These are phyloP conservation scores for Adelosebastes latens DNA, from an alignment of 2,797 vertebrate genomes.

Conservation along the genomic window DNA sequence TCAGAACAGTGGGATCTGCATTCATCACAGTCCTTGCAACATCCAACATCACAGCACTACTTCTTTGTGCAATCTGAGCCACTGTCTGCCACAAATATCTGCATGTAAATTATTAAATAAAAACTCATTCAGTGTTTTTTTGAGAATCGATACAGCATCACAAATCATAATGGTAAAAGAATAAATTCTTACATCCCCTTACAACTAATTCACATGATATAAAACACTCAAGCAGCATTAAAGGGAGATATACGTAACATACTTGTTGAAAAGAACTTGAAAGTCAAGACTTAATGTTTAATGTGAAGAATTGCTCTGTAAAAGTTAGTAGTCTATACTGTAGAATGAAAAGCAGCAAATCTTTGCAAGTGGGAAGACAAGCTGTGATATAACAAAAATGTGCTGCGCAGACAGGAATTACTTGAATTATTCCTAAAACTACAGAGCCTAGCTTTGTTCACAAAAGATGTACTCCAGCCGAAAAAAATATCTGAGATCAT, in stretches of 20 bases:
- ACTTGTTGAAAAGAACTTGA: background rate
- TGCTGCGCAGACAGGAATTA: constrained; percentile 1
- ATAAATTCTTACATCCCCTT: background rate
- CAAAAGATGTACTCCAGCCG: background rate
- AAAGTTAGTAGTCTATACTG: background rate
- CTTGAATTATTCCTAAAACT: constrained; percentile 11
- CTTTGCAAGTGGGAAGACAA: background rate
- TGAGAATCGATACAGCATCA: background rate
- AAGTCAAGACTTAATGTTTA: background rate
- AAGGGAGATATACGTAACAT: background rate
- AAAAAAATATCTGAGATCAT: constrained; percentile 7
- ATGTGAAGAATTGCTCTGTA: background rate
- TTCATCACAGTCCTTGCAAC: background rate
- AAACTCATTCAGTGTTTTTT: too few species aligned
- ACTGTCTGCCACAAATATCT: background rate
- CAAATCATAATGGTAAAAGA: background rate
- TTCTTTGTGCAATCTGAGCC: background rate
- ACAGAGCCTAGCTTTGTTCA: constrained; percentile 7
- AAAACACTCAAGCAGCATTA: background rate
- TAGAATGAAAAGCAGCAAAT: background rate
- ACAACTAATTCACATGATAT: background rate
- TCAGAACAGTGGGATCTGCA: background rate
- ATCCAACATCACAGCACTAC: background rate
- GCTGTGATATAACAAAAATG: background rate
- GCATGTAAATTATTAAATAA: background rate